Evolutionary conservation across 2,888 invertebrate genomes (phyloP).

Genomic region (Campoletis raptor): DNA sequence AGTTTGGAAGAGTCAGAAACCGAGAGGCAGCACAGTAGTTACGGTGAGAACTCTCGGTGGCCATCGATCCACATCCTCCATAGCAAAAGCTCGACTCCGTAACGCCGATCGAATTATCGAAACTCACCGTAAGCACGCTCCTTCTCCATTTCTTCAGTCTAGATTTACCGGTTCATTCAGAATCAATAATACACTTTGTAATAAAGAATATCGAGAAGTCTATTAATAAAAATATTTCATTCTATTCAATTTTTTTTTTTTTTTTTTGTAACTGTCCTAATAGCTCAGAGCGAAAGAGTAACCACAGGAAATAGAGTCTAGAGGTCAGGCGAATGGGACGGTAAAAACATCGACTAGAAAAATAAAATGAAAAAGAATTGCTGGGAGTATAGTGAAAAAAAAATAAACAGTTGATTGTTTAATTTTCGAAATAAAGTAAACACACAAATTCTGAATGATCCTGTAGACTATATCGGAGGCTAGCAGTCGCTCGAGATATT

Average conservation of each 20-base stretch:
- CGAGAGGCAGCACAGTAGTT: slow-evolving; percentile 29
- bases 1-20: slow-evolving; percentile 47
- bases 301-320: background rate
- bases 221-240: background rate
- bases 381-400: background rate
- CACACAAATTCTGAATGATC: background rate
- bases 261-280: background rate
- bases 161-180: slow-evolving; percentile 25
- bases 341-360: background rate
- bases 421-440: background rate
- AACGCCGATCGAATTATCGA: slow-evolving; percentile 70
- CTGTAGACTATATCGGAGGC: background rate
- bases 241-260: too few species aligned
- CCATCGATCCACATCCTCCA: slow-evolving; percentile 62
- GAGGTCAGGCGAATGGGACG: too few species aligned
- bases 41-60: slow-evolving; percentile 55
- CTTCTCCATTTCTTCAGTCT: slow-evolving; percentile 23
- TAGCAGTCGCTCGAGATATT: slow-evolving; percentile 26
- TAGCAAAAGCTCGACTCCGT: slow-evolving; percentile 41
- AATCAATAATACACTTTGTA: background rate
- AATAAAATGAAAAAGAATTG: background rate
- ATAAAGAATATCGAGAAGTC: background rate
- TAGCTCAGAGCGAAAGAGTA: background rate
- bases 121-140: slow-evolving; percentile 64
- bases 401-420: background rate